These are phyloP conservation scores for Pseudorasbora parva DNA, from an alignment of 2,113 vertebrate species.

Conservation along the genomic window DNA sequence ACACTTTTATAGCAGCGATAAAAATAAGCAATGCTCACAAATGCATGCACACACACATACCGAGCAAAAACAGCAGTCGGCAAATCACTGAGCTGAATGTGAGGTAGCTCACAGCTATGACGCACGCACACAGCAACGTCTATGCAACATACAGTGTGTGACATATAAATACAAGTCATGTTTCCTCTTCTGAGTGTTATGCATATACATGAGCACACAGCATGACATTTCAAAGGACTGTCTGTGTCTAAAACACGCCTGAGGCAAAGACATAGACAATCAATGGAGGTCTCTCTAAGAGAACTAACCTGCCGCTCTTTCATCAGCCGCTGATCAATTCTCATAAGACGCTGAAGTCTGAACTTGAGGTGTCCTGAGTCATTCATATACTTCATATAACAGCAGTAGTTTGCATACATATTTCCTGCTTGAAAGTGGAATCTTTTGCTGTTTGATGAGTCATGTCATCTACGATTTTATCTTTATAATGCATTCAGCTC, in stretches of 20 bases:
- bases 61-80: background rate
- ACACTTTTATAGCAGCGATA: constrained; percentile 51
- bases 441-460: constrained; percentile 7
- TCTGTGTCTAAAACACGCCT: constrained; percentile 20
- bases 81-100: background rate
- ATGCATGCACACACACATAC: background rate
- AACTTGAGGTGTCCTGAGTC: background rate
- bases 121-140: constrained; percentile 37
- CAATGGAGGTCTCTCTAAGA: background rate
- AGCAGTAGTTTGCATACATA: background rate
- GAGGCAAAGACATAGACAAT: background rate
- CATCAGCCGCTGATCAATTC: background rate
- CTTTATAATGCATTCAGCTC: background rate
- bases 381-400: background rate
- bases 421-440: background rate
- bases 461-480: background rate
- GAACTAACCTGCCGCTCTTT: background rate
- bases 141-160: constrained; percentile 2
- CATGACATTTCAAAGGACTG: background rate
- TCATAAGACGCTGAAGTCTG: constrained; percentile 13
- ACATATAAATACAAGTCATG: background rate
- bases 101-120: constrained; percentile 26
- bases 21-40: constrained; percentile 28
- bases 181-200: background rate
- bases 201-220: background rate